Conservation (phyloP, 2,888 invertebrate genomes). For the Choristoneura rosaceana region DNA sequence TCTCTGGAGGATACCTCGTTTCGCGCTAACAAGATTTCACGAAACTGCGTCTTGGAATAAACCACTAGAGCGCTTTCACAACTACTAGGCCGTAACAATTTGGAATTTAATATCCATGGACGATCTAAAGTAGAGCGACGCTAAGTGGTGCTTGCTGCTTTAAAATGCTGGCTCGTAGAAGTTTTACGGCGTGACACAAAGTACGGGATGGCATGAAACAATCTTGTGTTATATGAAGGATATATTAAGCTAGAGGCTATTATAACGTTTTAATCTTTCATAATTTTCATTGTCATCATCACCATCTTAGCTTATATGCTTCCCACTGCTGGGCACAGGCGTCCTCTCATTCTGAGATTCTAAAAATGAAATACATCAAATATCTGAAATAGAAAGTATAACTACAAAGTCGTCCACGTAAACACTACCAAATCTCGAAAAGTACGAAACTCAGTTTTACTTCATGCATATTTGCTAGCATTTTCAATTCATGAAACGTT, state of each 20-base stretch:
- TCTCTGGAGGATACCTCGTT: conserved; percentile 11
- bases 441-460: not conserved
- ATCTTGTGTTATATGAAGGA: not conserved
- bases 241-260: too few species aligned
- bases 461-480: not conserved
- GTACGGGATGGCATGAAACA: not conserved
- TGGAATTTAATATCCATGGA: conserved; percentile 9
- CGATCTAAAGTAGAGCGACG: conserved; percentile 4
- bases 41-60: conserved; percentile 19
- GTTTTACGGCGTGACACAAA: conserved; percentile 1
- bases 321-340: too few species aligned
- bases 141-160: conserved; percentile 13
- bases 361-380: not conserved
- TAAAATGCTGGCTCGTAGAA: conserved; percentile 12
- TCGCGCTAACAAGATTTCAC: conserved; percentile 12
- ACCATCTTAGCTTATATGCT: too few species aligned
- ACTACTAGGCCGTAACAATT: conserved; percentile 17
- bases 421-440: not conserved
- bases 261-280: too few species aligned
- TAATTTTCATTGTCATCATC: too few species aligned
- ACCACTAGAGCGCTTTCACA: not conserved
- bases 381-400: not conserved
- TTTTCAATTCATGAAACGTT: not conserved
- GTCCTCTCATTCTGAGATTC: too few species aligned
- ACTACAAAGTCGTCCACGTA: not conserved